These are phyloP conservation scores for Xestia rhomboidea DNA, from an alignment of 2,888 invertebrate species.

Conservation along the genomic window DNA sequence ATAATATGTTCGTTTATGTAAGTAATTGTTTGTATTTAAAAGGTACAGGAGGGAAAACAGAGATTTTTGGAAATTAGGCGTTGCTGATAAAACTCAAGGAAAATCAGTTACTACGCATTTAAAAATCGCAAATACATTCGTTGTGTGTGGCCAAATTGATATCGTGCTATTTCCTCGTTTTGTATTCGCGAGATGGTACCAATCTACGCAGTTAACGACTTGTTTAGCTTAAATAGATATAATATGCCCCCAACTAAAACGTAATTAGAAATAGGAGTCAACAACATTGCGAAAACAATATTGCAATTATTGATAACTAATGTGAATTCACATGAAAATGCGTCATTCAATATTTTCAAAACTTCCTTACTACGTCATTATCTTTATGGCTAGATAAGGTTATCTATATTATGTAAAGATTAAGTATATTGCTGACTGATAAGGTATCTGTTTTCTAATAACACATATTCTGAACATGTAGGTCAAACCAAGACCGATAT, in stretches of 20 bases:
- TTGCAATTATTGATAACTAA: conserved; percentile 32
- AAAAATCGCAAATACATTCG: background rate
- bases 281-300: conserved; percentile 44
- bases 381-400: conserved; percentile 28
- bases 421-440: conserved; percentile 41
- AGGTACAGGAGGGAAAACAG: background rate
- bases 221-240: conserved; percentile 9
- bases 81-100: conserved; percentile 10
- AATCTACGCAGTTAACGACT: conserved; percentile 34
- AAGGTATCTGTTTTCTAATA: conserved; percentile 57
- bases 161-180: conserved; percentile 33
- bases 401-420: conserved; percentile 61
- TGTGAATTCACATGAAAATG: conserved; percentile 28
- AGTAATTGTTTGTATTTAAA: background rate
- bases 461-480: conserved; percentile 42
- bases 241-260: conserved; percentile 7
- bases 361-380: conserved; percentile 60
- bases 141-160: conserved; percentile 15
- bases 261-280: conserved; percentile 33
- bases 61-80: background rate
- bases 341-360: conserved; percentile 58
- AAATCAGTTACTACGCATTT: conserved; percentile 6
- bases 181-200: conserved; percentile 42
- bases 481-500: conserved; percentile 52
- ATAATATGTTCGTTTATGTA: background rate